phyloP scores from a whole-genome alignment of 1,140 invertebrate genomes.

The Aphelenchoides fujianensis region DNA sequence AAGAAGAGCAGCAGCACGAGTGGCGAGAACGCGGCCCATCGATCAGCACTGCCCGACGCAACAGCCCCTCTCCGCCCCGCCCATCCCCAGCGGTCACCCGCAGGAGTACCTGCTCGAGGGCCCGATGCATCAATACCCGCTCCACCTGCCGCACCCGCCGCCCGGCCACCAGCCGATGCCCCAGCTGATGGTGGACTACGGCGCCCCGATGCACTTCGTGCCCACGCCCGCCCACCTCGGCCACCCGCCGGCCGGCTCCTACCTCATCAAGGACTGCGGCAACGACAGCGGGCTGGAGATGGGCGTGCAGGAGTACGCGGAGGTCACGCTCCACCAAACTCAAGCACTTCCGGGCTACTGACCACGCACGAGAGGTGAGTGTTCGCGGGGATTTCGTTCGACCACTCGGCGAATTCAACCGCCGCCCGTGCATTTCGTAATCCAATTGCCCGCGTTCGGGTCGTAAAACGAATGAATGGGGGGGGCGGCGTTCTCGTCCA shows the following conservation, averaged over 20 bases:
- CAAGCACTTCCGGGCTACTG: slow-evolving; percentile 17
- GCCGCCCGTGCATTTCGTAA: no score
- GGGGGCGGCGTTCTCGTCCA: no score
- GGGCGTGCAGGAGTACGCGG: slow-evolving; percentile 1
- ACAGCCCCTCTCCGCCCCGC: neutral
- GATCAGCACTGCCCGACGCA: slow-evolving; percentile 5
- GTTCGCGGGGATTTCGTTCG: no score
- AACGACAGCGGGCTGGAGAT: slow-evolving; percentile 22
- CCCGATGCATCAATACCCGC: neutral
- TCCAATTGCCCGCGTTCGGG: no score
- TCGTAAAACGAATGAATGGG: no score
- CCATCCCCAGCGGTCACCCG: no score
- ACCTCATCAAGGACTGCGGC: slow-evolving; percentile 22
- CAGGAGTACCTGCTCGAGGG: slow-evolving; percentile 11
- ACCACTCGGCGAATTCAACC: no score
- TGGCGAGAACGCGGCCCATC: neutral
- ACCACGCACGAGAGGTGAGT: no score
- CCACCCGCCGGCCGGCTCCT: neutral
- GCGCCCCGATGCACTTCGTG: slow-evolving; percentile 13
- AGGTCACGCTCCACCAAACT: slow-evolving; percentile 10
- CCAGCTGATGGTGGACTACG: slow-evolving; percentile 7
- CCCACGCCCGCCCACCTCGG: neutral
- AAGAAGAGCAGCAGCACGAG: slow-evolving; percentile 3
- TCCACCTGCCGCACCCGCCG: slow-evolving; percentile 12
- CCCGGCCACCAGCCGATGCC: neutral